Evolutionary conservation across 2,888 invertebrate genomes (phyloP), one percentile per base, ranked within the genome.

Genomic region (Drosophila histrio): DNA sequence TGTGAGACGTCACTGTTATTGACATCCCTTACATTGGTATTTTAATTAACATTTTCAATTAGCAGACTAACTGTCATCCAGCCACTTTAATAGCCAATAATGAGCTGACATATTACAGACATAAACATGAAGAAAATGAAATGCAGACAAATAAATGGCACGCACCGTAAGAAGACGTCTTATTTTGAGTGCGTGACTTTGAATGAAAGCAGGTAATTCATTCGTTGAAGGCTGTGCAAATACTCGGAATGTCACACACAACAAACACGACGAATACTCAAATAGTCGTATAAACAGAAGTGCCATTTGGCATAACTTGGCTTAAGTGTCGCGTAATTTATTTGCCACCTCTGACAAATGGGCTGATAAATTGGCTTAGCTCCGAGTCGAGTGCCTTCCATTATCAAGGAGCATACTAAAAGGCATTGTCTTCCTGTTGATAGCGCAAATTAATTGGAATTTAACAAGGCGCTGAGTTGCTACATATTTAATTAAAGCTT

Each of bases 181-280:
- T 52, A 74, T 49, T 74, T 19, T n/a, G 56, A 39, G 47, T 74
- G 69, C 71, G 75, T 71, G 71, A 71, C 71, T 68, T 44, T 68
- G 38, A 32, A 49, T 69, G 52, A 28, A 52, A 36, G 43, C 62
- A 62, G 71, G 75, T 61, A 72, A 69, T 74, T 71, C 32, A 57
- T 50, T 41, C 22, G 19, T 24, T 38, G 53, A 50, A 28, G 61
- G 19, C 24, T 34, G 21, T 46, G 56, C 57, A 36, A 57, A 63
- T 19, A 26, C 19, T 13, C 41, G 9, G 63, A 68, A 57, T 68
- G 70, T 47, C 47, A 43, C 34, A 53, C 13, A 50, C 60, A 44
- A 30, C 24, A 11, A 34, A 39, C 43, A 64, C 44, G 41, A 64
- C 44, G 41, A 46, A 41, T 36, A 30, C 17, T n/a, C 22, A 17